Evolutionary conservation across 2,888 invertebrate species (phyloP), one percentile per base, ranked within the genome.

Genomic region (Napeogenes sylphis): DNA sequence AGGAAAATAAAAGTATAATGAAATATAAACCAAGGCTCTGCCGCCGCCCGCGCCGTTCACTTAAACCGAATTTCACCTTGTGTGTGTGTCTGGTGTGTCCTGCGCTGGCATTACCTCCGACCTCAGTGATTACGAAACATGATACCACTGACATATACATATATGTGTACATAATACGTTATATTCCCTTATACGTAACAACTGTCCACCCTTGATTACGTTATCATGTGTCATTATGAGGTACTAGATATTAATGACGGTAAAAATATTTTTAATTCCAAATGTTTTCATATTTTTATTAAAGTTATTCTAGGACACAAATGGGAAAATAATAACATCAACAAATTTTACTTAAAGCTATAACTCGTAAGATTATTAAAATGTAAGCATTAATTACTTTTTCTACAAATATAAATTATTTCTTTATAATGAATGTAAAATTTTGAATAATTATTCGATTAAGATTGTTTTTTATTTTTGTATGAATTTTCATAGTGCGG

Each of bases 31-130:
- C 81, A 82, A 83, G 83, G 84, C 77, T 68, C 69, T 45, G 71
- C 71, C 70, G 80, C 6, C 58, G 54, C 46, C 45, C 54, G 14
- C 57, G 80, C 85, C 86, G 73, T 84, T 85, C 86, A 86, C 86
- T 86, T 76, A 76, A 79, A 75, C 78, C 74, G 80, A 83, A 85
- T 84, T 85, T 87, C 82, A 85, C 87, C 87, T 86, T 86, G 86
- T 79, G 77, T 78, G 80, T 79, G 68, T 65, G 62, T 58, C 62
- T 56, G 62, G 55, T 63, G 61, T 69, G 69, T 69, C 65, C 69
- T 67, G 63, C 56, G 62, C 57, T 58, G 47, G 58, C 42, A 67
- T 58, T 58, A 58, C 62, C 58, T 58, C 54, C 46, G 62, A 62
- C 62, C 62, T 62, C 62, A 62, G 38, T 3, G 51, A 51, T 56